Evolutionary conservation across 2,888 invertebrate genomes (phyloP), one percentile per base, ranked within the genome.

Genomic region (Atethmia centrago): DNA sequence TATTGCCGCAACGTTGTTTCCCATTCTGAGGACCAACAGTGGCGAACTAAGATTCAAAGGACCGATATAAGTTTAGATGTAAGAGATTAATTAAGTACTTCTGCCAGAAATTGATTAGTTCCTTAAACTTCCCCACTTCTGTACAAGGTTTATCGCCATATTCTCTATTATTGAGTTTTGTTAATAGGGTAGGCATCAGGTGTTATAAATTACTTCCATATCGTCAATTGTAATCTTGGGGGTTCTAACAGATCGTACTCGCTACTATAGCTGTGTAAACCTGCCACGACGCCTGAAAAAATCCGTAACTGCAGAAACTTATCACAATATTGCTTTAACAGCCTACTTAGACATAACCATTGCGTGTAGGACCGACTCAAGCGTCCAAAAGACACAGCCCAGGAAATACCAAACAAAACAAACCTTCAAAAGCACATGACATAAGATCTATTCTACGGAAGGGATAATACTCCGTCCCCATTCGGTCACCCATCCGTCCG

Each of bases 401-500:
- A 68, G 65, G 83, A 79, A 83, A 67, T 45, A 40, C 10, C 36
- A 47, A 55, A 49, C 51, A 53, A 71, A 79, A 78, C 56, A 53
- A 19, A 31, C 45, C 55, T 25, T 56, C 28, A 63, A 21, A 71
- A 66, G 21, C 40, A 78, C 28, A 65, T 69, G 74, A 65, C 59
- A 71, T 63, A 79, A 73, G 61, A 80, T 68, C 51, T 79, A 62
- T 58, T 42, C 55, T 56, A 62, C 86, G 75, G 84, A 83, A 83
- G 69, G 86, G 81, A 71, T 80, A 62, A 75, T 80, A 71, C 62
- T 36, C 45, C 55, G 71, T 83, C 75, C 67, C 56, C 61, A 64
- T 79, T 80, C 47, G 77, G 77, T 73, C 77, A 77, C 80, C 79
- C 87, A 85, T 87, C 87, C 74, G 74, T 82, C 74, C 71, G 68